A percentile compares a stretch with the other conserved stretches of the same genome.
These are phyloP conservation scores for Argyrosomus japonicus DNA, from an alignment of 2,113 vertebrate species.

Conservation along the genomic window DNA sequence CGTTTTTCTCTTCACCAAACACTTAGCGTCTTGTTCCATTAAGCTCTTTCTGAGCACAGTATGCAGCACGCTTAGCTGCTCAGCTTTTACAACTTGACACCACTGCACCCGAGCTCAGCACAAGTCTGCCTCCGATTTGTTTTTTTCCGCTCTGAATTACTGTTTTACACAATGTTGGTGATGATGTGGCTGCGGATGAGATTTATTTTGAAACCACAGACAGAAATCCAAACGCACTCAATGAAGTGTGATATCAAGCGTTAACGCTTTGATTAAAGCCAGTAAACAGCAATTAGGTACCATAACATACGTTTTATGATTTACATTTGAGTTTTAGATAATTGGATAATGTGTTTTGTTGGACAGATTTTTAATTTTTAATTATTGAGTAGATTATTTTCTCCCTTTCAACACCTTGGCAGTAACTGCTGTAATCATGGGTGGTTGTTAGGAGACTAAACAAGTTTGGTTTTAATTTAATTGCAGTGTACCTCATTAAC, in stretches of 20 bases:
- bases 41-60: not conserved
- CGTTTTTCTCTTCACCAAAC: not conserved
- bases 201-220: not conserved
- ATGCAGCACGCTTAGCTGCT: not conserved
- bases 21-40: conserved; percentile 9
- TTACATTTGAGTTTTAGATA: not conserved
- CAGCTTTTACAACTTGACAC: not conserved
- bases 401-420: not conserved
- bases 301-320: not conserved
- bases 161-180: not conserved
- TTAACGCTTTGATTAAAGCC: not conserved
- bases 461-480: not conserved
- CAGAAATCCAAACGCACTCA: not conserved
- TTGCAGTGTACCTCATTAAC: too few species aligned
- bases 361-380: not conserved
- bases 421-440: not conserved
- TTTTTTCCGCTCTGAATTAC: not conserved
- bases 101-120: not conserved
- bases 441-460: not conserved
- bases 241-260: not conserved
- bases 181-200: not conserved
- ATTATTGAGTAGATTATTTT: not conserved
- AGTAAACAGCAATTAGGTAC: too few species aligned
- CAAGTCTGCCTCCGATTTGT: not conserved
- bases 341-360: not conserved